Evolutionary conservation across 37 sponge, comb jelly and placozoan species (phyloP), one percentile per base, ranked within the genome.

Genomic region (Chondrilla cf. caribensis): DNA sequence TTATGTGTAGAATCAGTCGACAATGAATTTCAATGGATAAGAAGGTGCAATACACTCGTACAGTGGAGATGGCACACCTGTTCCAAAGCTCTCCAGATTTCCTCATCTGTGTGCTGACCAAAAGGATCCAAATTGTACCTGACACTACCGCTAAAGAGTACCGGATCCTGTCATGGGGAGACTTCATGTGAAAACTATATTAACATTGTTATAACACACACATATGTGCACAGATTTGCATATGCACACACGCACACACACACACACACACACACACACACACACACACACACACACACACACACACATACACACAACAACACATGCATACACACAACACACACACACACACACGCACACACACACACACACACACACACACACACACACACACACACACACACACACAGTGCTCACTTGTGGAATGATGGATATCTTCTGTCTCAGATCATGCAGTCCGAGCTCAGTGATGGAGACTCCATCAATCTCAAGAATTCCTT

Each of bases 61-160:
- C n/a, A n/a, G n/a, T n/a, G n/a, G n/a, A n/a, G n/a, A 9, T 37
- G n/a, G 7, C 67, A n/a, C 58, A 87, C 90, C 84, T 88, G 88
- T 76, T 90, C 91, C 58, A 96, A 82, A 0, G 73, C 89, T 31
- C 84, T 82, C 96, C 96, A 96, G 28, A 96, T 38, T 32, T 90
- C 72, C 58, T 78, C 67, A 57, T 92, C 93, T 58, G 70, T 42
- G 83, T 77, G 86, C 76, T 90, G 78, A 11, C 68, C 58, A 81
- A 96, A 96, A 14, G 96, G 96, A 66, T 96, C 96, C 70, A 96
- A 72, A 87, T 96, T 96, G 66, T 92, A 84, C 32, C 93, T 57
- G 60, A 96, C 88, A 33, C 89, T 82, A 26, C 93, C 96, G 81
- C 88, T 92, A 84, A 93, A 96, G 54, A 96, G 83, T 32, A 96